Base-by-base conservation (phyloP, 2,797 vertebrate genomes). In the Rhinophrynus dorsalis region DNA sequence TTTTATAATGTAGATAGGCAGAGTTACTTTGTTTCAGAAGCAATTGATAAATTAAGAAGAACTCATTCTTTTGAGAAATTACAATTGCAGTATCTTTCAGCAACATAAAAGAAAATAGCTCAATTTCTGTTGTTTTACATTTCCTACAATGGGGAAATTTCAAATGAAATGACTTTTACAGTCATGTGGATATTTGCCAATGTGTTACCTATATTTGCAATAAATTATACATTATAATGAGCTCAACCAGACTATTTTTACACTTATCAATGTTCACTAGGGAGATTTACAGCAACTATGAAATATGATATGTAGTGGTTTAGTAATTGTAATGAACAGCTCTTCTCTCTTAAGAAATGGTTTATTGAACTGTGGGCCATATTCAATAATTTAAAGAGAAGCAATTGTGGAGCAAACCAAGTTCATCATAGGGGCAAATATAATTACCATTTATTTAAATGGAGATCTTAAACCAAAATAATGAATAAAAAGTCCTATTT, bases 31-130 rank as follows among this genome's bases (percentile, higher is more conserved):
- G 24, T 23, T 27, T 51, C 47, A 51, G 29, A 23, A 24, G 47
- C 47, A 26, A 51, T 51, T 51, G 47, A 51, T 51, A 51, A 51
- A 51, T 51, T 24, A 51, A 27, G 47, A 51, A 29, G 13, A 51
- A 51, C 23, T 51, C 12, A 29, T 51, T 51, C 24, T 51, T 12
- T 13, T 27, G 47, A 51, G 47, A 51, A 51, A 51, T 51, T 51
- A 51, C 11, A 51, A 51, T 8, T 26, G 24, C 47, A 1, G 23
- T 6, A 51, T 51, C 24, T 51, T 10, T 3, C 24, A 51, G 17
- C 40, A 3, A 20, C 40, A 18, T 44, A 44, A 38, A 44, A 27
- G 23, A 51, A 51, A 51, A 51, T 51, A 23, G 47, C 47, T 24
- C 47, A 24, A 15, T 51, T 51, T 15, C 24, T 27, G 12, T 51